Percentiles rank a stretch among this genome's conserved stretches.
phyloP scores from a whole-genome alignment of 2,113 vertebrate species.

The human region GRCh38 chr4:64503501-64504000 shows the following conservation, averaged over 20 bases:
- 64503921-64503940: not conserved
- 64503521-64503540: slow-evolving; percentile 63
- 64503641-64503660: slow-evolving; percentile 45
- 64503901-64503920: not conserved
- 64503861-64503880: not conserved
- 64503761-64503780: not conserved
- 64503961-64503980: not conserved
- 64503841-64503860: not conserved
- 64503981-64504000: not conserved
- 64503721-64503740: slow-evolving; percentile 47
- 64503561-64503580: slow-evolving; percentile 74
- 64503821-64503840: not conserved
- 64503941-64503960: not conserved
- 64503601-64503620: slow-evolving; percentile 58
- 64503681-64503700: not conserved
- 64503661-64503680: slow-evolving; percentile 29
- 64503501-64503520: not conserved
- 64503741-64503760: not conserved
- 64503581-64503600: slow-evolving; percentile 52
- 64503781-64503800: not conserved
- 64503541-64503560: slow-evolving; percentile 75
- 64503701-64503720: slow-evolving; percentile 48
- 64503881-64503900: not conserved
- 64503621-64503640: slow-evolving; percentile 20
- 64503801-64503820: not conserved